phyloP scores from a whole-genome alignment of 1,140 invertebrate species.

The Charaxes varanes region DNA sequence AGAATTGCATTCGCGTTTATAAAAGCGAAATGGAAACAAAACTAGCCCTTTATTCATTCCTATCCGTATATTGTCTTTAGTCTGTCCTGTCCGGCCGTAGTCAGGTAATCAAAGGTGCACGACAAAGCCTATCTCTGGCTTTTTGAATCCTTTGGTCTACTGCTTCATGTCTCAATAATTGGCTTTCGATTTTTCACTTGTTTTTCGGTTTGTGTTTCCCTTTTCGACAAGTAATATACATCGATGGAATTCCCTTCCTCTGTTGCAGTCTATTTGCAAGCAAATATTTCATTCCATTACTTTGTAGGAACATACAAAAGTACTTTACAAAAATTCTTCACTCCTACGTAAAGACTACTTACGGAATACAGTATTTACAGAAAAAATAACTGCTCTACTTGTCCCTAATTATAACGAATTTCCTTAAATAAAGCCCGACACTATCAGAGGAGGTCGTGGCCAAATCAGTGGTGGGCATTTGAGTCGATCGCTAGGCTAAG shows the following conservation, averaged over 20 bases:
- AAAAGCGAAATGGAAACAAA: conserved; percentile 36
- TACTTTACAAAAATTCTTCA: not conserved
- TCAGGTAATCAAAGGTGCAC: conserved; percentile 55
- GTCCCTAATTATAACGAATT: too few relatives aligned
- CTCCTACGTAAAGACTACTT: too few relatives aligned
- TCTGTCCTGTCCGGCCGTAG: conserved; percentile 30
- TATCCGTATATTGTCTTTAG: conserved; percentile 45
- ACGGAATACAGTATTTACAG: too few relatives aligned
- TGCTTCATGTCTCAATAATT: conserved; percentile 57
- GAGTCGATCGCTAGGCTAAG: too few relatives aligned
- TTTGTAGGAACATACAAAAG: not conserved
- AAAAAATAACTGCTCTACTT: too few relatives aligned
- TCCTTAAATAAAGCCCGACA: too few relatives aligned
- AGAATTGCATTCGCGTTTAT: conserved; percentile 27
- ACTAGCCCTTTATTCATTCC: conserved; percentile 44
- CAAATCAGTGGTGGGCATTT: too few relatives aligned
- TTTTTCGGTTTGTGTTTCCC: conserved; percentile 20
- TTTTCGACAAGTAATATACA: conserved; percentile 18
- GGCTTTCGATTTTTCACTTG: conserved; percentile 48
- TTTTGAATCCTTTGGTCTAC: conserved; percentile 45
- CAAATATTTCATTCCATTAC: not conserved
- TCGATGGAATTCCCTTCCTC: not conserved
- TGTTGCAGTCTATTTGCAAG: not conserved
- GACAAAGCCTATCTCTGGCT: conserved; percentile 50
- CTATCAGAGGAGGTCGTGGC: too few relatives aligned